Evolutionary conservation across 2,888 invertebrate species (phyloP).

Genomic region (Lysandra coridon): DNA sequence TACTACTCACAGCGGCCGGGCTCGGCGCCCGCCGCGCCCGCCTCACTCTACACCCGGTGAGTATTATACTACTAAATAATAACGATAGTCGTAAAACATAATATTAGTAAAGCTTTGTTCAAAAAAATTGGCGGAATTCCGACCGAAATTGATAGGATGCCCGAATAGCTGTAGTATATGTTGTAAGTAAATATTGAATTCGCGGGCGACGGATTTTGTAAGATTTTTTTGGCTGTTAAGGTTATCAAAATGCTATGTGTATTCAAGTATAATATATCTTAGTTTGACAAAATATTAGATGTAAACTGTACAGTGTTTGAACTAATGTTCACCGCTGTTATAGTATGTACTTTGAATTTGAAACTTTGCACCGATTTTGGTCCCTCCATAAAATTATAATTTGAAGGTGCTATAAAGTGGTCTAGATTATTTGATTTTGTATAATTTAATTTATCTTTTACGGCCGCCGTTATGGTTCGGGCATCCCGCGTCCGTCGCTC

Average conservation of each 20-base stretch:
- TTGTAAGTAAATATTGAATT: conserved; percentile 8
- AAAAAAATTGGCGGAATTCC: not conserved
- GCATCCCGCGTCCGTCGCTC: not conserved
- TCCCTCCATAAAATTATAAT: not conserved
- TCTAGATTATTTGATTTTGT: not conserved
- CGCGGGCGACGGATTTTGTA: not conserved
- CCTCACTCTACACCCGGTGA: conserved; percentile 49
- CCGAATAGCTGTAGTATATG: not conserved
- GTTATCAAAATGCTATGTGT: not conserved
- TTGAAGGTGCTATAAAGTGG: not conserved
- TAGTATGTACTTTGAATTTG: not conserved
- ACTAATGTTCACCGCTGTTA: not conserved
- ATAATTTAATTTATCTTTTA: conserved; percentile 4
- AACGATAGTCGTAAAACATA: not conserved
- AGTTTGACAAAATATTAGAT: not conserved
- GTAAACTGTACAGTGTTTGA: not conserved
- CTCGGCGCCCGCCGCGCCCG: conserved; percentile 78
- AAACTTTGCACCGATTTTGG: not conserved
- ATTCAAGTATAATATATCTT: not conserved
- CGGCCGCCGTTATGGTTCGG: not conserved
- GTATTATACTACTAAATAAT: not conserved
- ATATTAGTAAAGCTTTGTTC: too few species aligned
- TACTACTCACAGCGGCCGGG: conserved; percentile 69
- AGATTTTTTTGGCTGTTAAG: not conserved
- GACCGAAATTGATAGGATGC: not conserved